Conservation (phyloP, 2,797 vertebrate genomes). For the Alfaro cultratus region DNA sequence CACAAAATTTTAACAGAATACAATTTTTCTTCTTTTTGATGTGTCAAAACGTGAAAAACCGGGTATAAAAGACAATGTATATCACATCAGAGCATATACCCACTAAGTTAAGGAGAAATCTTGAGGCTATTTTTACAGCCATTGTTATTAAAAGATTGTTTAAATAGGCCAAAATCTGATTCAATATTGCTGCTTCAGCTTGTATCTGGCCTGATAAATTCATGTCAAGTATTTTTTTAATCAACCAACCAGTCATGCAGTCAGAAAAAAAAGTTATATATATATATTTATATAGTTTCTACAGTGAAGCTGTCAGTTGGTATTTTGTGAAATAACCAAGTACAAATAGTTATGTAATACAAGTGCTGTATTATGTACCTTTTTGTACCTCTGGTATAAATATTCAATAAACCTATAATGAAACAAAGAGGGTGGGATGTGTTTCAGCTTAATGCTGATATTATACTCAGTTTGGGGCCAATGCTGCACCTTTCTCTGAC, state of each 20-base stretch:
- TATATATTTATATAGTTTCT: neutral
- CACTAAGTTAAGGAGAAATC: neutral
- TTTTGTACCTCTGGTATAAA: neutral
- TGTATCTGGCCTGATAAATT: neutral
- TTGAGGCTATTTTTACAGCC: neutral
- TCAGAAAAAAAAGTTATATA: no score
- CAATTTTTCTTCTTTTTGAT: neutral
- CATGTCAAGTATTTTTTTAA: neutral
- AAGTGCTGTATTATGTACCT: neutral
- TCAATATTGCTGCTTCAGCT: neutral
- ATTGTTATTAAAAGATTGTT: neutral
- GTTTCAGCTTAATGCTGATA: neutral
- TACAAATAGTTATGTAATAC: neutral
- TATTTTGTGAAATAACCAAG: neutral
- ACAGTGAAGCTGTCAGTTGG: neutral
- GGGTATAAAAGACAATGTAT: neutral
- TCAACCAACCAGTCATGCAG: neutral
- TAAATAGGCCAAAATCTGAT: neutral
- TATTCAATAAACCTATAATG: neutral
- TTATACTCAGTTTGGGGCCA: neutral
- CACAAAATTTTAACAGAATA: neutral
- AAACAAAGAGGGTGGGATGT: neutral
- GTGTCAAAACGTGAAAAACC: neutral
- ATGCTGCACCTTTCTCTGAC: neutral
- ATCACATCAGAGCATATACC: neutral